These are phyloP conservation scores for Caenorhabditis sp. DNA, from an alignment of 2,888 invertebrate genomes.

Conservation along the genomic window DNA sequence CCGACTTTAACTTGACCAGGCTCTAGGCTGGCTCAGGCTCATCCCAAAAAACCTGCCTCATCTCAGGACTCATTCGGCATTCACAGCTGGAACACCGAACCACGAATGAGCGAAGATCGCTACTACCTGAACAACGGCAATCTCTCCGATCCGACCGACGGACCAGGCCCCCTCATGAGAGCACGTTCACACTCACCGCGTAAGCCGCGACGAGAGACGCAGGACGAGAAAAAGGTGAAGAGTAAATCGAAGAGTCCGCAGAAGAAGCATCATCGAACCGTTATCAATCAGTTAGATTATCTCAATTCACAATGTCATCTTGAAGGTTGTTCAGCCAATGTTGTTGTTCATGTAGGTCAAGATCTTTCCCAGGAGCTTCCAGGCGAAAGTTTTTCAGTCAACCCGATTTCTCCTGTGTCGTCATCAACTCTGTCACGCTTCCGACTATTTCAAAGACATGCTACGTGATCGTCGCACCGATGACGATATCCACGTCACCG, in stretches of 20 bases:
- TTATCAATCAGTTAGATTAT: slow-evolving; percentile 65
- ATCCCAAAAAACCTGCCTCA: no score
- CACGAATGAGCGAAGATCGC: slow-evolving; percentile 28
- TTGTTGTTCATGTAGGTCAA: slow-evolving; percentile 64
- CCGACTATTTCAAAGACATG: slow-evolving; percentile 67
- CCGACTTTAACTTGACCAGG: no score
- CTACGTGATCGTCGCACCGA: slow-evolving; percentile 24
- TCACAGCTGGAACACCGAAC: slow-evolving; percentile 58
- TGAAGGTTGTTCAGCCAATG: slow-evolving; percentile 66
- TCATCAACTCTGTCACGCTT: slow-evolving; percentile 68
- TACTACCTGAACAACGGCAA: background rate
- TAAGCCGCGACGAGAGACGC: slow-evolving; percentile 21
- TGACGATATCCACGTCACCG: slow-evolving; percentile 47
- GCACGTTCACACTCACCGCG: slow-evolving; percentile 45
- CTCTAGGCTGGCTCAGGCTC: no score
- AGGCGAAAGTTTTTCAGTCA: slow-evolving; percentile 50
- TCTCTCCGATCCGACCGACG: background rate
- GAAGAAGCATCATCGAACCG: slow-evolving; percentile 22
- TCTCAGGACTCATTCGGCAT: slow-evolving; percentile 56
- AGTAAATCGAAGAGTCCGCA: slow-evolving; percentile 55
- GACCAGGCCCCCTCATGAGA: slow-evolving; percentile 34
- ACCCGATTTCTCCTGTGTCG: slow-evolving; percentile 67
- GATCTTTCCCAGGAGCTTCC: background rate
- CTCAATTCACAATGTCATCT: slow-evolving; percentile 66
- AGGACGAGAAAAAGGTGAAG: slow-evolving; percentile 19